Conservation (phyloP, 2,113 vertebrate genomes). For the Cervus canadensis region DNA sequence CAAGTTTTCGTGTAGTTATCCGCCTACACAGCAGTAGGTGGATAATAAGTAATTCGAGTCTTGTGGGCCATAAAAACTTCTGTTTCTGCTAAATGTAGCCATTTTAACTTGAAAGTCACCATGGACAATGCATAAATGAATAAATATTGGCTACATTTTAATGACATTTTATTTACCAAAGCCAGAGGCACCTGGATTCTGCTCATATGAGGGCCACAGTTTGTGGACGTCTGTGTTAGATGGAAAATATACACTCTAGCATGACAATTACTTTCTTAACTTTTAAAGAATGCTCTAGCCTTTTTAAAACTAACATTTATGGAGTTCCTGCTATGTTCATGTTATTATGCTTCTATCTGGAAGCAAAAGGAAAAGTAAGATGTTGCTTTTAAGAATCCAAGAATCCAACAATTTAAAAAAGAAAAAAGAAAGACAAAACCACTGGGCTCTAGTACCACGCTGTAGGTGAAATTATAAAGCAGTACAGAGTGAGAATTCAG, state of each 20-base stretch:
- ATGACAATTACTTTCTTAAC: not conserved
- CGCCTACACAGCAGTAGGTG: not conserved
- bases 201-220: rapidly evolving
- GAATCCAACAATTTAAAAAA: not conserved
- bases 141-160: not conserved
- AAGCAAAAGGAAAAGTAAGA: not conserved
- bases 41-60: not conserved
- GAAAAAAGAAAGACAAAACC: not conserved
- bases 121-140: not conserved
- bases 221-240: not conserved
- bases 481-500: not conserved
- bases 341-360: not conserved
- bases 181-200: not conserved
- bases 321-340: not conserved
- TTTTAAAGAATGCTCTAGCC: not conserved
- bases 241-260: not conserved
- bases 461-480: not conserved
- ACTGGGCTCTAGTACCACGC: not conserved
- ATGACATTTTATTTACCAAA: not conserved
- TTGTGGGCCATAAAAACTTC: not conserved
- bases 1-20: not conserved
- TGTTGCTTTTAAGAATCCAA: not conserved
- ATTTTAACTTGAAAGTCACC: not conserved
- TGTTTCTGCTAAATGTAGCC: not conserved
- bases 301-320: not conserved